phyloP scores from a whole-genome alignment of 2,113 vertebrate genomes.

The Columba janthina region DNA sequence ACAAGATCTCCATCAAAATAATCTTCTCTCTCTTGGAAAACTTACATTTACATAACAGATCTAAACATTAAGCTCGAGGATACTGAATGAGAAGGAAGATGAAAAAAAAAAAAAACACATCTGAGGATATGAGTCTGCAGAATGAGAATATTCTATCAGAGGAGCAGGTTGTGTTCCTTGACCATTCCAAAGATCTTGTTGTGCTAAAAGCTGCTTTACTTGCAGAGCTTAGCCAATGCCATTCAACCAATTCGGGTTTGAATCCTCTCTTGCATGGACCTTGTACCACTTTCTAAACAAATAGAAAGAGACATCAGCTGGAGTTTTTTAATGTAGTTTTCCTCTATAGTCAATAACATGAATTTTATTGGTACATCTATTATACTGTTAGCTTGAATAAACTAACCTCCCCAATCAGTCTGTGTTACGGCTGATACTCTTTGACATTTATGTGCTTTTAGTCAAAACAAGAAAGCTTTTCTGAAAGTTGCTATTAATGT shows the following conservation, averaged over 20 bases:
- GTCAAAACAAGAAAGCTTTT: background rate
- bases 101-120: background rate
- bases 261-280: background rate
- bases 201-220: background rate
- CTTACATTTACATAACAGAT: background rate
- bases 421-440: accelerated
- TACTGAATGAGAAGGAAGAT: background rate
- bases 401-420: too few relatives aligned
- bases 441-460: background rate
- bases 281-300: background rate
- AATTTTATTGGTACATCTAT: background rate
- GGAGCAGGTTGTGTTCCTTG: background rate
- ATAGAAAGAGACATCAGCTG: background rate
- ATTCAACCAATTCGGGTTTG: background rate
- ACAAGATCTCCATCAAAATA: background rate
- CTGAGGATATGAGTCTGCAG: background rate
- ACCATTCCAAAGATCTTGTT: background rate
- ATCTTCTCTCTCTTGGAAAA: background rate
- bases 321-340: background rate
- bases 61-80: background rate
- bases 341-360: background rate
- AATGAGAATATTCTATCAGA: background rate
- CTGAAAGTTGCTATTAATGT: background rate
- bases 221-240: background rate
- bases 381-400: background rate